Percentiles rank a stretch among this genome's conserved stretches.
Conservation (phyloP, 1,140 invertebrate species). For the Parapsyche elsis region DNA sequence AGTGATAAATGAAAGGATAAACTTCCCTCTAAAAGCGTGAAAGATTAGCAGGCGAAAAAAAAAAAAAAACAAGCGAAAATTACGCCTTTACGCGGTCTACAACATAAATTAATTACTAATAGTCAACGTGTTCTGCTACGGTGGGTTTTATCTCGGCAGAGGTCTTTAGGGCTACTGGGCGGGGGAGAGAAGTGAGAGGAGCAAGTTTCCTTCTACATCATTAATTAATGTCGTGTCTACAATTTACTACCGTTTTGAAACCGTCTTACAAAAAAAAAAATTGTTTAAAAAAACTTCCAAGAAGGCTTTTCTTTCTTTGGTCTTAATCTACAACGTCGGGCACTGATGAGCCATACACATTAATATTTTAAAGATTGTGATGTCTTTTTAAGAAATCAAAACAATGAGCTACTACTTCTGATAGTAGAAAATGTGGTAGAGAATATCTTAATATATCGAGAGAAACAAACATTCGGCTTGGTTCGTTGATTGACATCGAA, state of each 20-base stretch:
- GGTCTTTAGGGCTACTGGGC: not conserved
- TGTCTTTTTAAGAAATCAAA: too few relatives aligned
- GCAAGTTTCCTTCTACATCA: slow-evolving; percentile 25
- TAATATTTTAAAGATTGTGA: too few relatives aligned
- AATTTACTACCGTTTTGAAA: slow-evolving; percentile 37
- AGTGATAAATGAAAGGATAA: too few relatives aligned
- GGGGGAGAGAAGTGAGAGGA: not conserved
- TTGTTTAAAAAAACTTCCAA: slow-evolving; percentile 7
- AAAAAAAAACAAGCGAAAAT: not conserved
- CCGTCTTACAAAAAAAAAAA: slow-evolving; percentile 11
- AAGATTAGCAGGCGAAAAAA: not conserved
- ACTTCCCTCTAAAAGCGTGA: too few relatives aligned
- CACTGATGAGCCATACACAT: too few relatives aligned
- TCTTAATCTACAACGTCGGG: not conserved
- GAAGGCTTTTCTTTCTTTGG: not conserved
- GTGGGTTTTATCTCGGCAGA: slow-evolving; percentile 11
- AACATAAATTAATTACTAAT: slow-evolving; percentile 12
- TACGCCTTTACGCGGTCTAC: not conserved
- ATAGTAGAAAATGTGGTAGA: too few relatives aligned
- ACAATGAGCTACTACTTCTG: too few relatives aligned
- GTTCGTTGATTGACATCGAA: too few relatives aligned
- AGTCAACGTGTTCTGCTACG: slow-evolving; percentile 1
- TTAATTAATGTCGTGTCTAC: slow-evolving; percentile 39
- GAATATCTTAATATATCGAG: too few relatives aligned
- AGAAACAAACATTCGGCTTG: too few relatives aligned